Base-by-base conservation (phyloP, 2,113 vertebrate genomes). In the Phalacrocorax carbo region DNA sequence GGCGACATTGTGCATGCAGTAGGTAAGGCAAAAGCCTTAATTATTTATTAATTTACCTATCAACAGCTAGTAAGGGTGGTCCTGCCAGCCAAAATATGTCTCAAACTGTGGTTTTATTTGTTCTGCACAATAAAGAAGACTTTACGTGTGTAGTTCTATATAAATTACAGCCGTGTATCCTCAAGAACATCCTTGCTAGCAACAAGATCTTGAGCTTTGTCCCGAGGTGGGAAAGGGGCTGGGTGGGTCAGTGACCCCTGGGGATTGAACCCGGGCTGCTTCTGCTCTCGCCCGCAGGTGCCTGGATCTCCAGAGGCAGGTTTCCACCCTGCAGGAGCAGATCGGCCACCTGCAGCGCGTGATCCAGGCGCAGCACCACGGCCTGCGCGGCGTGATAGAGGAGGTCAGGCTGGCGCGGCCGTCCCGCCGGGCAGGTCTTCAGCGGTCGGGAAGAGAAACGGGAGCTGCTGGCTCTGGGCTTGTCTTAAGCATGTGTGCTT, bases 351-450 rank as follows among this genome's bases (percentile, higher is more conserved):
- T 98, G 73, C 97, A 98, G 44, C 61, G 48, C 2, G 69, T 98
- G 91, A 98, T 98, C 88, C 97, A 91, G 54, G 94, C 60, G 3
- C 98, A 98, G 36, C 97, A 98, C 20, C 98, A 93, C 57, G 55
- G 76, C 49, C 92, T 98, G 44, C 94, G 76, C 2, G 10, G 46
- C 14, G n/a, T 95, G 71, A 98, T 98, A 25, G 93, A 97, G 60
- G 97, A 98, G 98, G 98, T 98, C 54, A 98, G 98, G 36, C 72
- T 20, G 51, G 46, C 10, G n/a, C 3, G 42, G 42, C 3, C 3
- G 11, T 21, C 48, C 13, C 48, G 7, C 11, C 1, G 46, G 86
- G 22, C 9, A 25, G 54, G 18, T 12, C 40, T 62, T 72, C 62
- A 10, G 38, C 4, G 10, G 2, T 2, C 6, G 38, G 77, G 75